A percentile compares a stretch with the other conserved stretches of the same genome.
Conservation (phyloP, 2,888 invertebrate species). For the Frankliniella fusca region DNA sequence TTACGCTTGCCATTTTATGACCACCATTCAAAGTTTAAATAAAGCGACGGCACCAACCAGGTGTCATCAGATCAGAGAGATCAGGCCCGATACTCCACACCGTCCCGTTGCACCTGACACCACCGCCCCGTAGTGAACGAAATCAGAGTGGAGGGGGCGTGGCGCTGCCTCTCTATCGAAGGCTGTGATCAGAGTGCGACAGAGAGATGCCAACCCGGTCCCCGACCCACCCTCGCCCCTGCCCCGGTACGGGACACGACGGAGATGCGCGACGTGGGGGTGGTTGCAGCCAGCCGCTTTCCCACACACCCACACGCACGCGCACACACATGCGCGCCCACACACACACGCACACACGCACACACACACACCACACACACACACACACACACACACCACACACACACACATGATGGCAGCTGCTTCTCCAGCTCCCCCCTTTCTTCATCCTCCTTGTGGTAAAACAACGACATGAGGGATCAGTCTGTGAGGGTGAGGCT, state of each 20-base stretch:
- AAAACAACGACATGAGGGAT: neutral
- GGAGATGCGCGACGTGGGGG: neutral
- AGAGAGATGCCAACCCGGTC: too few species aligned
- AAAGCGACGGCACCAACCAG: neutral
- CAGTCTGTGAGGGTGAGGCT: neutral
- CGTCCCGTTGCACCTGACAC: neutral
- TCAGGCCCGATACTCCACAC: neutral
- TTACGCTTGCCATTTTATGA: too few species aligned
- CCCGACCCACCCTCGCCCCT: too few species aligned
- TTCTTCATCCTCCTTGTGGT: neutral
- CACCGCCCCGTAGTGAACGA: neutral
- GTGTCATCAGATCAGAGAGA: neutral
- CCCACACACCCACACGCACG: neutral
- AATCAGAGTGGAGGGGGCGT: too few species aligned
- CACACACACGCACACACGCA: neutral
- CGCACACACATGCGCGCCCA: neutral
- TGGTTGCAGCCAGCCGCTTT: neutral
- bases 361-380: neutral
- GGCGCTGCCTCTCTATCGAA: too few species aligned
- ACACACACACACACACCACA: neutral
- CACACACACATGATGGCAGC: neutral
- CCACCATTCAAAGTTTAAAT: too few species aligned
- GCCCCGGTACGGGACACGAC: neutral
- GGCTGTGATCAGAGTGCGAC: too few species aligned
- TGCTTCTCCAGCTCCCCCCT: neutral